phyloP scores from a whole-genome alignment of 1,140 invertebrate genomes.

The Microplitis demolitor region DNA sequence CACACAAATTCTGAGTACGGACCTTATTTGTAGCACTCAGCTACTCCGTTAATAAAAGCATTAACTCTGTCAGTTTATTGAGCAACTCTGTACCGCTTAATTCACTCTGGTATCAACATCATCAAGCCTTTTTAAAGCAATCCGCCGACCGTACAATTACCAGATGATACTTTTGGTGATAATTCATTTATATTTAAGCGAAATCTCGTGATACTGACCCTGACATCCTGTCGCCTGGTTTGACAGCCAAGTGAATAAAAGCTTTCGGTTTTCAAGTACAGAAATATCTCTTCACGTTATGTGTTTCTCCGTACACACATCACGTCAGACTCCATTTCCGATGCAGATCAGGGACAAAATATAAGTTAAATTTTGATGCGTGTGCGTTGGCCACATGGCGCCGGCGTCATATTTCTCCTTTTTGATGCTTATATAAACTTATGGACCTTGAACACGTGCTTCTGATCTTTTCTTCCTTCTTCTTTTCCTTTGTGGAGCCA shows the following conservation, averaged over 20 bases:
- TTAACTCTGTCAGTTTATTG: no score
- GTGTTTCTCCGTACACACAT: neutral
- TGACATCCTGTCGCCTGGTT: neutral
- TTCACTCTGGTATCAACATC: no score
- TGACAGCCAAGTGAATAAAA: neutral
- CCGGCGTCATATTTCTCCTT: neutral
- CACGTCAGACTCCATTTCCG: conserved; percentile 2
- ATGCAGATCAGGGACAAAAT: conserved; percentile 17
- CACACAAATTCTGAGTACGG: no score
- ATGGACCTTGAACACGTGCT: conserved; percentile 19
- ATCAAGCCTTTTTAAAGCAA: no score
- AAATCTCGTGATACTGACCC: neutral
- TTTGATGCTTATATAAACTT: neutral
- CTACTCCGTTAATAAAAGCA: neutral
- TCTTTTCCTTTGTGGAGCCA: neutral
- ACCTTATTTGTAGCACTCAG: no score
- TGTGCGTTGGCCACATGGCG: conserved; percentile 19
- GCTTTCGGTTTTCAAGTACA: neutral
- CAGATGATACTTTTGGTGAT: no score
- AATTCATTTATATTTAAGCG: neutral
- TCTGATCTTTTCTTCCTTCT: neutral
- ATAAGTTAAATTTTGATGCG: conserved; percentile 4
- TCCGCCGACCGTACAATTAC: no score
- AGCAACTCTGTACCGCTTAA: no score
- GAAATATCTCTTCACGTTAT: neutral